A percentile compares a stretch with the other conserved stretches of the same genome.
These are phyloP conservation scores for Pterocles burchelli DNA, from an alignment of 2,113 vertebrate genomes.

Conservation along the genomic window DNA sequence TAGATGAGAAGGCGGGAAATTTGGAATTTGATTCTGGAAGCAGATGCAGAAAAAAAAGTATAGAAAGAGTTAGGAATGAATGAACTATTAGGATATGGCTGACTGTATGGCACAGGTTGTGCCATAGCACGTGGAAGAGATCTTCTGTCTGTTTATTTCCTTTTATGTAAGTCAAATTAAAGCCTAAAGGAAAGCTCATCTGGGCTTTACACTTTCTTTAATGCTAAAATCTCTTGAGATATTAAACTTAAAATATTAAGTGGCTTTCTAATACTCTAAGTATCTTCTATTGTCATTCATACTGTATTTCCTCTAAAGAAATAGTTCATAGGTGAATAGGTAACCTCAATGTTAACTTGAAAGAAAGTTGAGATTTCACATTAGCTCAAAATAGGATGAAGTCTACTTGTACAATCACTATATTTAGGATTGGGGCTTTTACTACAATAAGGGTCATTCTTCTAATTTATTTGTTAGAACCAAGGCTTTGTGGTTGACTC, in stretches of 20 bases:
- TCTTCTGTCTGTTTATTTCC: not conserved
- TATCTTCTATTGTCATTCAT: not conserved
- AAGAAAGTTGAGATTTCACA: not conserved
- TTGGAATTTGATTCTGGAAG: not conserved
- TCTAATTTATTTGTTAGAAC: not conserved
- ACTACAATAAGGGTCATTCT: not conserved
- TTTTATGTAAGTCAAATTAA: not conserved
- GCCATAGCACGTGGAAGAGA: not conserved
- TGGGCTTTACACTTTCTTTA: not conserved
- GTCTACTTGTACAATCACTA: not conserved
- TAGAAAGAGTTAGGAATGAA: not conserved
- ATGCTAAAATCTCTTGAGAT: not conserved
- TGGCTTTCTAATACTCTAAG: not conserved
- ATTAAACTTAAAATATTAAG: not conserved
- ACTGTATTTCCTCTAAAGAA: not conserved
- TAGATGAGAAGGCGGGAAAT: not conserved
- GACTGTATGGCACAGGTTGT: not conserved
- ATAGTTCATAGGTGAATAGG: not conserved
- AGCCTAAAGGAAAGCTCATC: not conserved
- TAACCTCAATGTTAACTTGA: not conserved
- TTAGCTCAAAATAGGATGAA: not conserved
- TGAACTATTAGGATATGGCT: not conserved
- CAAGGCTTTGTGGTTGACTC: not conserved
- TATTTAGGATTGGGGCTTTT: not conserved
- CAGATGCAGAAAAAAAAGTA: not conserved